Evolutionary conservation across 2,888 invertebrate species (phyloP), one percentile per base, ranked within the genome.

Genomic region (Volucella inflata): DNA sequence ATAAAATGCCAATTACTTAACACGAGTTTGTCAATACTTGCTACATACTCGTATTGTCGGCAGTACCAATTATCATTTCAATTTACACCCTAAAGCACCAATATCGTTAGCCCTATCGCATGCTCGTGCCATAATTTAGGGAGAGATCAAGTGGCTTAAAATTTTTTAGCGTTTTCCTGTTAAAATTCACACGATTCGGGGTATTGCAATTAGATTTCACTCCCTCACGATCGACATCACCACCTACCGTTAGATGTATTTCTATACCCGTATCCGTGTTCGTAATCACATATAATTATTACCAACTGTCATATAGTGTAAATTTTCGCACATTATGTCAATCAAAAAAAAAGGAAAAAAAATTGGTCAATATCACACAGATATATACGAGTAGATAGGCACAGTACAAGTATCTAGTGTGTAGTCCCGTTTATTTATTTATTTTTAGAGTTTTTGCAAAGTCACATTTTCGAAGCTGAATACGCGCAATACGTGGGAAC

Each of bases 401-500:
- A 16, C 12, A 16, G 21, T 6, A 30, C 30, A 2, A 6, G 30
- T 30, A 30, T 30, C 30, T 44, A 4, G 44, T 44, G 11, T 11
- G n/a, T 44, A 10, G 11, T 44, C 12, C 12, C n/a, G 11, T 12
- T 44, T 44, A 10, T 44, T 44, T 3, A 11, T 44, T n/a, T n/a
- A n/a, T n/a, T n/a, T n/a, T n/a, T n/a, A n/a, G n/a, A n/a, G n/a
- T n/a, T n/a, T 21, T 38, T 21, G 17, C 48, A 21, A 50, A 65
- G 12, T 65, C 40, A 44, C 44, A 17, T 51, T 50, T 50, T 17
- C 4, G 9, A 30, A n/a, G n/a, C n/a, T n/a, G 53, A 62, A 6
- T 51, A n/a, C 30, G 50, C 50, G 8, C n/a, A 30, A 51, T 55
- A 64, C 71, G 78, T 71, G 71, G 71, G 78, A 78, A 78, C 64